Base-by-base conservation (phyloP, 2,797 vertebrate genomes). In the Sebastes oblongus region DNA sequence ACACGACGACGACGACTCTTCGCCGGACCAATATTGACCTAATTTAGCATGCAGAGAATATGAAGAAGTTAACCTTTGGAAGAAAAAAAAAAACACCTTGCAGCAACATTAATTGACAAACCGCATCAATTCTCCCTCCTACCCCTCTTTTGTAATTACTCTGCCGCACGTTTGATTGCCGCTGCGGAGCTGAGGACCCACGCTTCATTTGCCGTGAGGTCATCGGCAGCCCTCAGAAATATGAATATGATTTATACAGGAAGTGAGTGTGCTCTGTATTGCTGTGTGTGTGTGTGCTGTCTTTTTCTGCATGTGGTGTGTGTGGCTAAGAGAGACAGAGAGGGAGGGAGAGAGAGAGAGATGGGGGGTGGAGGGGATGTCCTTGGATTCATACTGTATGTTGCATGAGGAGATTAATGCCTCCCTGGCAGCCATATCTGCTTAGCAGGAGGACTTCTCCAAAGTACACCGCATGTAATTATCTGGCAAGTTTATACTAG, bases 91-190 rank as follows among this genome's bases (percentile, higher is more conserved):
- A 85, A 91, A 78, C 94, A 96, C 96, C 95, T 96, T 92, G 92
- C 92, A 97, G 96, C 95, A 95, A 96, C 90, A 93, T 88, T 94
- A 94, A 96, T 94, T 95, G 95, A 97, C 94, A 96, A 96, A 96
- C 94, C 88, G 84, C 95, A 96, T 96, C 94, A 95, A 95, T 96
- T 95, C 93, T 93, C 92, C 94, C 93, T 93, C 88, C 85, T 94
- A 82, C 86, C 86, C 92, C 88, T 86, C 86, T 89, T 95, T 96
- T 95, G 91, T 96, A 95, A 96, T 97, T 96, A 96, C 93, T 95
- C 87, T 74, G 78, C 87, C 91, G 78, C 82, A 90, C 89, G 80
- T 93, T 90, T 93, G 93, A 93, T 95, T 93, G 93, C 93, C 93
- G 94, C 89, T 92, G 91, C 81, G 91, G 91, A 96, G 95, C 91